Evolutionary conservation across 37 sponge, comb jelly and placozoan species (phyloP), one percentile per base, ranked within the genome.

Genomic region (Halichondria panicea): DNA sequence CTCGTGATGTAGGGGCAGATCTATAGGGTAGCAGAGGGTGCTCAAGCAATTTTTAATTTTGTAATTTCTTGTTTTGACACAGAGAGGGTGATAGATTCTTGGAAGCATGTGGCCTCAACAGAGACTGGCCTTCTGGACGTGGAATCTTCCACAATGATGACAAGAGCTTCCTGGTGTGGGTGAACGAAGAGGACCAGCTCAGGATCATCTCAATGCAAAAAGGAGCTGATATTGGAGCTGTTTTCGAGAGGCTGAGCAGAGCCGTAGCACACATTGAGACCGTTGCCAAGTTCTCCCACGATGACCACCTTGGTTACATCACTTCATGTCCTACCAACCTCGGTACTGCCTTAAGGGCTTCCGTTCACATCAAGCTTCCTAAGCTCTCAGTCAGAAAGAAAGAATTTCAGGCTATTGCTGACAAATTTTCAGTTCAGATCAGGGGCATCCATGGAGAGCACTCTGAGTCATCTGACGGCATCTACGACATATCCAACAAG

Each of bases 121-220:
- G 85, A 43, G 87, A 85, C 71, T 91, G 91, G 91, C 91, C 91
- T 13, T 78, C 76, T 78, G 91, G 73, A 1, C 65, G 91, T 32
- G 91, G 87, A 28, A 79, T 93, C 46, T 93, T 74, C 76, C 78
- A 86, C 70, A 86, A 89, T 66, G 75, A 82, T 5, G 81, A 81
- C 24, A 84, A 93, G 71, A 86, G 58, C 37, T 82, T 93, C 55
- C 74, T 85, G 11, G 87, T 85, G 31, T 93, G 94, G 95, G 86
- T 96, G 40, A 96, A 96, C 57, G 91, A 89, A 53, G 93, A 92
- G 45, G 93, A 96, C 63, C 97, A 96, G 50, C 63, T 74, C 1
- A 77, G 93, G 41, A 65, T 96, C 68, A 92, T 88, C 71, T 86
- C 88, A 55, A 92, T 89, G 87, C 78, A 89, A 72, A 86, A 81